A percentile compares a stretch with the other conserved stretches of the same genome.
Conservation (phyloP, 1,140 invertebrate species). For the Conus betulinus region DNA sequence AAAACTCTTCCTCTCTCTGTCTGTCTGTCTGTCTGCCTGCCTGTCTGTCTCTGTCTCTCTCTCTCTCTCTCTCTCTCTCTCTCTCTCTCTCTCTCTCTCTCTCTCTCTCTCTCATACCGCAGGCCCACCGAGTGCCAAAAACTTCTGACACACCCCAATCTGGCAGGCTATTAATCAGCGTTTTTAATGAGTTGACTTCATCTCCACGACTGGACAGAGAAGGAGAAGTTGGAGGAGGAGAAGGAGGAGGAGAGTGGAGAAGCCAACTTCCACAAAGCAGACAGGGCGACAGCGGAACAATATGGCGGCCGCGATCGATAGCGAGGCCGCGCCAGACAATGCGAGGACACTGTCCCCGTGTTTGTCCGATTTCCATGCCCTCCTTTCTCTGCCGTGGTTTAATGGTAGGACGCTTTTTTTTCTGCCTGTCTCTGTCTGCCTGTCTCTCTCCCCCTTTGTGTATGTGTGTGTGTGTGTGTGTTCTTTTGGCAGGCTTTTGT, state of each 20-base stretch:
- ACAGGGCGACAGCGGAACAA: neutral
- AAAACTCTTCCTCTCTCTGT: no score
- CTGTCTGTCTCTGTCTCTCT: no score
- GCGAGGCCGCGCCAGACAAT: neutral
- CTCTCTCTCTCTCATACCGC: no score
- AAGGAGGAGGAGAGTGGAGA: neutral
- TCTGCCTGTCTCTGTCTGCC: no score
- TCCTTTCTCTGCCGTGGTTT: neutral
- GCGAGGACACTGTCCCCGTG: neutral
- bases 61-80: no score
- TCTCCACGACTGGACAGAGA: neutral
- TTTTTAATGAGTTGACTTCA: neutral
- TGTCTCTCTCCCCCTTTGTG: no score
- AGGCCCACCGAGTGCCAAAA: neutral
- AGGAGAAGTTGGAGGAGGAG: neutral
- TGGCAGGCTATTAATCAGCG: neutral
- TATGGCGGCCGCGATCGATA: slow-evolving; percentile 5
- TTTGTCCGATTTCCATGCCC: neutral
- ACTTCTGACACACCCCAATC: neutral
- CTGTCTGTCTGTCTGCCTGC: no score
- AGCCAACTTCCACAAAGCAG: neutral
- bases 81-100: no score
- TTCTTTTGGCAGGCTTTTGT: no score
- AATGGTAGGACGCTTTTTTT: no score
- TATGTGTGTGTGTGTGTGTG: no score